A percentile compares a stretch with the other conserved stretches of the same genome.
Conservation (phyloP, 2,797 vertebrate species). For the Jordanella pulchra region DNA sequence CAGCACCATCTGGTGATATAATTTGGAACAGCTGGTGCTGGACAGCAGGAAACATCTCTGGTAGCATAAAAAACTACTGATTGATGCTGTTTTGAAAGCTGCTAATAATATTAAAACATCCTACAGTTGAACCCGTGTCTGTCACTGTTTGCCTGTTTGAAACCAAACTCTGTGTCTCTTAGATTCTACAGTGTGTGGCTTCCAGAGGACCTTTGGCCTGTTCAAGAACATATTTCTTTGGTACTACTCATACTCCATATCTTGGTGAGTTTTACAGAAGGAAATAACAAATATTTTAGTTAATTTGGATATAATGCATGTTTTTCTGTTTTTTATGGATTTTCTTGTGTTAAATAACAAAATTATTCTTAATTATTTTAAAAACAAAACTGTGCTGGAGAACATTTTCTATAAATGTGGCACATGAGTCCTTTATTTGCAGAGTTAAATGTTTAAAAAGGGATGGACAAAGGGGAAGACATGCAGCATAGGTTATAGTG, state of each 20-base stretch:
- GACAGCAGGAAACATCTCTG: background rate
- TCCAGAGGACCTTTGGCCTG: conserved; percentile 94
- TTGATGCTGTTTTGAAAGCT: background rate
- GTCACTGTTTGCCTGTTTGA: background rate
- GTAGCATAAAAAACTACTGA: background rate
- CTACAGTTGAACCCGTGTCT: background rate
- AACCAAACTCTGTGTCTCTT: background rate
- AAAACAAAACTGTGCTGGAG: background rate
- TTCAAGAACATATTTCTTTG: conserved; percentile 96
- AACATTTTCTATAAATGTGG: background rate
- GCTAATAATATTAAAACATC: background rate
- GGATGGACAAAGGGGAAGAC: too few species aligned
- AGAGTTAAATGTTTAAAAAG: too few species aligned
- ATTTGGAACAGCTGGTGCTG: background rate
- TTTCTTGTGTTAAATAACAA: background rate
- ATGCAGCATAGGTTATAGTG: too few species aligned
- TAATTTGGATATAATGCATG: background rate
- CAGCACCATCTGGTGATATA: conserved; percentile 40
- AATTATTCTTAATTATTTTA: background rate
- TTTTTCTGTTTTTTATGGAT: background rate
- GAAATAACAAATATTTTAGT: background rate
- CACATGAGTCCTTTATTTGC: too few species aligned
- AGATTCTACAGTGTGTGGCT: conserved; percentile 93
- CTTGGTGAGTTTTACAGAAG: conserved; percentile 79
- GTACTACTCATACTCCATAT: conserved; percentile 88